Conservation (phyloP, 2,113 vertebrate genomes). For the Strix uralensis region DNA sequence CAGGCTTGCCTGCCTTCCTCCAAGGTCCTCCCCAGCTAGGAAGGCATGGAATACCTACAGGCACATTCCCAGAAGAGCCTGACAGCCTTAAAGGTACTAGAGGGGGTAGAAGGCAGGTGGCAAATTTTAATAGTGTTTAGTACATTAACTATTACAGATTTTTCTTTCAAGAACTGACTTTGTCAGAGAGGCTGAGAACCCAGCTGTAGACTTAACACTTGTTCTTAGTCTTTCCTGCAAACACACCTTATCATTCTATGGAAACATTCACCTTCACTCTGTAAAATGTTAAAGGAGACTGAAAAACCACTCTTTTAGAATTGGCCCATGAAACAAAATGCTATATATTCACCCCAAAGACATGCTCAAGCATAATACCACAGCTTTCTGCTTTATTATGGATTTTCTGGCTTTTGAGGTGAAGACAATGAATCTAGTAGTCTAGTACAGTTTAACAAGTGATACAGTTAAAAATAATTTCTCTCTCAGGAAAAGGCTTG, state of each 20-base stretch:
- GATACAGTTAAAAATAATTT: not conserved
- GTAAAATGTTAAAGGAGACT: not conserved
- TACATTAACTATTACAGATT: not conserved
- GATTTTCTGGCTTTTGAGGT: not conserved
- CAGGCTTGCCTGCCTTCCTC: not conserved
- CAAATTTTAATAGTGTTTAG: not conserved
- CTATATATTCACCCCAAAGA: not conserved
- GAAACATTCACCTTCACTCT: not conserved
- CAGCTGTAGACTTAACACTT: not conserved
- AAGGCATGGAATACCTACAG: not conserved
- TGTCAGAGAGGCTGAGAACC: not conserved
- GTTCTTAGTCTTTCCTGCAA: not conserved
- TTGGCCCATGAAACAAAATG: not conserved
- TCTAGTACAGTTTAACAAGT: not conserved
- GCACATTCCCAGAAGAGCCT: not conserved
- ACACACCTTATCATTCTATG: not conserved
- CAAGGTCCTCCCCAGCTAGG: not conserved
- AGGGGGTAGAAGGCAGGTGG: not conserved
- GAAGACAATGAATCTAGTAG: not conserved
- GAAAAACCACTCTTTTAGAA: not conserved
- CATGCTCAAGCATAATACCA: not conserved
- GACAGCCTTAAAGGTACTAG: not conserved
- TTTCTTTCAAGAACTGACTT: not conserved
- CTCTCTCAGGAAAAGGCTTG: conserved; percentile 56
- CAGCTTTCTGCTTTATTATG: not conserved